These are phyloP conservation scores for Leptopilina clavipes DNA, from an alignment of 1,140 invertebrate species.

Conservation along the genomic window DNA sequence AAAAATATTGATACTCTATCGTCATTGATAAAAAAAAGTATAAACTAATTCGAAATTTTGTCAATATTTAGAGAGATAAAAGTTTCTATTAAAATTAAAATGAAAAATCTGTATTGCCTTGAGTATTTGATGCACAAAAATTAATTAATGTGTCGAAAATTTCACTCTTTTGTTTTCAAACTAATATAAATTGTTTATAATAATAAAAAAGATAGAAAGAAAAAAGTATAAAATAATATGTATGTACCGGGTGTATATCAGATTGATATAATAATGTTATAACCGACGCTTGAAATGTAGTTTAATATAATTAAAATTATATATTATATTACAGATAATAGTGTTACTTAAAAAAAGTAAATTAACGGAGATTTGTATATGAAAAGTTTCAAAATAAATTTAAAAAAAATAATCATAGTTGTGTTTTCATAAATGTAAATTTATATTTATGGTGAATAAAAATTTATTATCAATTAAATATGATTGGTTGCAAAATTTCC, in stretches of 20 bases:
- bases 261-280: slow-evolving; percentile 17
- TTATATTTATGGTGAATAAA: neutral
- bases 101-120: neutral
- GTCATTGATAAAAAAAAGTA: neutral
- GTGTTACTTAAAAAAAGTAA: neutral
- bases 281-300: slow-evolving; percentile 1
- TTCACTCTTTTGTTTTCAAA: neutral
- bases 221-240: no score
- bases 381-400: slow-evolving; percentile 32
- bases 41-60: neutral
- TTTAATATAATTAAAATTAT: slow-evolving; percentile 1
- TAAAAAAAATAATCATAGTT: neutral
- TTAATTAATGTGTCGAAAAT: neutral
- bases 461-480: neutral
- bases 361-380: slow-evolving; percentile 17
- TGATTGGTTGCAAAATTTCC: no score
- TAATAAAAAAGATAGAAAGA: neutral
- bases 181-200: neutral
- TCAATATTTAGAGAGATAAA: neutral
- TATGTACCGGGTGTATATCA: neutral
- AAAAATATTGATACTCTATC: neutral
- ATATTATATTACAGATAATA: slow-evolving; percentile 17
- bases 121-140: slow-evolving; percentile 1
- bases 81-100: neutral
- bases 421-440: neutral